Base-by-base conservation (phyloP, 2,888 invertebrate species). In the Gonocerus acuteangulatus region DNA sequence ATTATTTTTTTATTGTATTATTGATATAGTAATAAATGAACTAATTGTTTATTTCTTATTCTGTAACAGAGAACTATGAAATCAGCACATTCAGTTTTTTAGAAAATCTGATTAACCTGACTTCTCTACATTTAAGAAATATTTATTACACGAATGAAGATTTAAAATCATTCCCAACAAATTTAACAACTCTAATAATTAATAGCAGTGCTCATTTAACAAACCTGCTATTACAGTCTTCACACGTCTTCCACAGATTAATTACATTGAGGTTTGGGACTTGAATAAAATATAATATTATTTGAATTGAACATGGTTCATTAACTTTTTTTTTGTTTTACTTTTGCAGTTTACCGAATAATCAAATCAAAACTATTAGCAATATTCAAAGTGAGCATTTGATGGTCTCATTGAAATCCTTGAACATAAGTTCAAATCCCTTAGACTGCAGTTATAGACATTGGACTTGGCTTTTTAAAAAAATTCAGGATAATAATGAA, bases 271-370 rank as follows among this genome's bases (percentile, higher is more conserved):
- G n/a, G n/a, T n/a, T n/a, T n/a, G n/a, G n/a, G n/a, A n/a, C n/a
- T n/a, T n/a, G n/a, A n/a, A n/a, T n/a, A n/a, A n/a, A n/a, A n/a
- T n/a, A n/a, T n/a, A n/a, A n/a, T n/a, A n/a, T n/a, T n/a, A n/a
- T n/a, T n/a, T n/a, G n/a, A n/a, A n/a, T n/a, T n/a, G n/a, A n/a
- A n/a, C n/a, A n/a, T n/a, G n/a, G n/a, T n/a, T n/a, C n/a, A n/a
- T n/a, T n/a, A n/a, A n/a, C n/a, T n/a, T n/a, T n/a, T n/a, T n/a
- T n/a, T n/a, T n/a, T n/a, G n/a, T n/a, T n/a, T n/a, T 27, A 16
- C 15, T 47, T 23, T 60, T 52, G 2, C 52, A 61, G 61, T 44
- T 34, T 61, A 7, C 27, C 22, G 34, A 61, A 61, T 19, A 48
- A 19, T 19, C 23, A 54, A 9, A 45, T 61, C 15, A 36, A 44